Evolutionary conservation across 2,888 invertebrate species (phyloP), one percentile per base, ranked within the genome.

Genomic region (Melanophora roralis): DNA sequence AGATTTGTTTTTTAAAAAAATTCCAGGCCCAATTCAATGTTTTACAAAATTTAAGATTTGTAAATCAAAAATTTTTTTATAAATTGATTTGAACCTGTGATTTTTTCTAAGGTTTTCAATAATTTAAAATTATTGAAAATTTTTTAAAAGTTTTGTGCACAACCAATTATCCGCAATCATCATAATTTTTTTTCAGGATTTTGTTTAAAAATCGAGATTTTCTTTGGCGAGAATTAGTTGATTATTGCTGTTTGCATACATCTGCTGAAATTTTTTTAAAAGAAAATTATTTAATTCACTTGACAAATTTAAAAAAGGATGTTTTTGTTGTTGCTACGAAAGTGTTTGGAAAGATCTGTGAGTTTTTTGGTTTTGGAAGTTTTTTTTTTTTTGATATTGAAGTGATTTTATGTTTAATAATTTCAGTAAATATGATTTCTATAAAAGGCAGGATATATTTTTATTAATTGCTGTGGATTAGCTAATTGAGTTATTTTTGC

Each of bases 91-190:
- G 83, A 83, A 81, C 84, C 80, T 53, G 47, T 65, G 57, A 51
- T 82, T 82, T 62, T 53, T 32, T 43, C 19, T 34, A 57, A 45
- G 16, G 64, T 71, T 27, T 64, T 62, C 36, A 16, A 55, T 45
- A 68, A 68, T 55, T 38, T 71, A 32, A 23, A 27, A 62, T 64
- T 43, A 82, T 83, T 74, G 27, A 81, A 23, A 62, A 53, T 73
- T 78, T 80, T 72, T 69, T 49, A 72, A 72, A 51, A 68, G 55
- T 81, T 78, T 65, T 88, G 88, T 89, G 88, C 87, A 87, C 88
- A 89, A 89, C 88, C 88, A 89, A 89, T 89, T 89, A 89, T 89
- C 88, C 88, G 89, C 88, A 89, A 89, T 89, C 88, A 89, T 89
- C 88, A 89, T 89, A 27, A 21, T 40, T 40, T 60, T 12, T 23